A percentile compares a stretch with the other conserved stretches of the same genome.
Conservation (phyloP, 2,888 invertebrate genomes). For the Julus scandinavius region DNA sequence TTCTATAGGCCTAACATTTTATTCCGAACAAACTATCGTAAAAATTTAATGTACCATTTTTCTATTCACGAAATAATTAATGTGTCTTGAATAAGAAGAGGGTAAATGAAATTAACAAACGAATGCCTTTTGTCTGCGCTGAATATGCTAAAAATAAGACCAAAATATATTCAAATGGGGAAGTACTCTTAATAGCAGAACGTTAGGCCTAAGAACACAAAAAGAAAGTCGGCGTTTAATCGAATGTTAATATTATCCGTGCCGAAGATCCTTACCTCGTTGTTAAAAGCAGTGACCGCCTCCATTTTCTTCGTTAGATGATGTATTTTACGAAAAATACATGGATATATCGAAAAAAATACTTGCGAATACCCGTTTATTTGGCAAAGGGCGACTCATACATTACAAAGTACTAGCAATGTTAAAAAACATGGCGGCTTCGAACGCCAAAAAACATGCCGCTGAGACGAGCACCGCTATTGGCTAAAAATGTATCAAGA, state of each 20-base stretch:
- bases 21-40: no score
- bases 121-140: neutral
- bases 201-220: conserved; percentile 13
- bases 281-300: conserved; percentile 53
- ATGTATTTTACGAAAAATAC: neutral
- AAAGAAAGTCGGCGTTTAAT: neutral
- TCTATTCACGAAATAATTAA: no score
- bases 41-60: no score
- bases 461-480: neutral
- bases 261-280: conserved; percentile 49
- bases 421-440: conserved; percentile 33
- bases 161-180: neutral
- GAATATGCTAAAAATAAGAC: neutral
- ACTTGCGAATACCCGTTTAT: neutral
- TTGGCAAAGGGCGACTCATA: neutral
- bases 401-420: conserved; percentile 4
- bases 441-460: neutral
- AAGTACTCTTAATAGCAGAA: neutral
- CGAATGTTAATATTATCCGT: neutral
- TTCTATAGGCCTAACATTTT: no score
- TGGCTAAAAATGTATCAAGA: neutral
- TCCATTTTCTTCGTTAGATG: conserved; percentile 49
- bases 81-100: no score
- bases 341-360: conserved; percentile 8
- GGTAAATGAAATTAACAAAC: neutral